Evolutionary conservation across 1,140 invertebrate species (phyloP), one percentile per base, ranked within the genome.

Genomic region (Leptoteleia sp.): DNA sequence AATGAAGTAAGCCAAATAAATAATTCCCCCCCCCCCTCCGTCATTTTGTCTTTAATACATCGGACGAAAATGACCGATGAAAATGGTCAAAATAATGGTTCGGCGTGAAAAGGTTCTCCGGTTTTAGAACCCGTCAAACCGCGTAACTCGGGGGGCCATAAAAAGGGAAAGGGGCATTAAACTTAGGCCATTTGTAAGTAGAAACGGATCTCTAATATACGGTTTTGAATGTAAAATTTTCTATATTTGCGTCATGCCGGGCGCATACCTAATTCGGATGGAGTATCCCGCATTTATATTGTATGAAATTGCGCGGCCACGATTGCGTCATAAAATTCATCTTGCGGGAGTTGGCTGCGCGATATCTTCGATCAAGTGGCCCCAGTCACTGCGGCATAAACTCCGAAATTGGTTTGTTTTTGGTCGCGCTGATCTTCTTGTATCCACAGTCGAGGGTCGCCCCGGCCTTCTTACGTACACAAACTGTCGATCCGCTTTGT

Each of bases 401-500:
- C 50, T 57, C n/a, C 50, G 33, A 64, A 67, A 72, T 62, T 61
- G 62, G 52, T 72, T 64, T 78, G 55, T 62, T 78, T 72, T 64
- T 47, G 76, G 67, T 62, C 62, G 47, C 42, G 45, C 62, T 72
- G 67, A 78, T 78, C 75, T 70, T 70, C 64, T 67, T 78, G 67
- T 67, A 67, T 76, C 73, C 54, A 77, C 75, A 77, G 17, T 8
- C 31, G n/a, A 7, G 43, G 33, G 71, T 77, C 59, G 72, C 59
- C 35, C 61, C 12, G n/a, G 37, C 7, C 17, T 15, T 17, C 67
- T 72, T 72, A 40, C 48, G 48, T 73, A 79, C 43, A 72, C 61
- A 79, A 42, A 50, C 45, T 27, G 9, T 38, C 38, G 37, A 59
- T 59, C 40, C 45, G 35, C 13, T 48, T n/a, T n/a, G n/a, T n/a